Conservation (phyloP, 2,888 invertebrate genomes). For the Mythimna lalbum region DNA sequence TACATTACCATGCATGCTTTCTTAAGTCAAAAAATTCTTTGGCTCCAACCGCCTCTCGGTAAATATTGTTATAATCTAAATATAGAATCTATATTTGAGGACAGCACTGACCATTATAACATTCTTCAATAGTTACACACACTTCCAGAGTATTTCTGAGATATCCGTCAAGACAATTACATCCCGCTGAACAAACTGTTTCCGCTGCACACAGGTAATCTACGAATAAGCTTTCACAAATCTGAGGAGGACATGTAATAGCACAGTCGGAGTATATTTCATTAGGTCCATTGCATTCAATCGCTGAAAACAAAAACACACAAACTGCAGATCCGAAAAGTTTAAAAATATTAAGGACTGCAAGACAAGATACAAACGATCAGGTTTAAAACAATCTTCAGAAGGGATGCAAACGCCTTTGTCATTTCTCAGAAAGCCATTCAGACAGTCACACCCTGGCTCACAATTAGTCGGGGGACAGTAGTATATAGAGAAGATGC, state of each 20-base stretch:
- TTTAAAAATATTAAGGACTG: neutral
- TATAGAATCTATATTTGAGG: neutral
- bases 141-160: conserved; percentile 48
- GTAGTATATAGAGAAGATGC: conserved; percentile 28
- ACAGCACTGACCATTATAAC: conserved; percentile 25
- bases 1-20: neutral
- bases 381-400: conserved; percentile 25
- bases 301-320: conserved; percentile 10
- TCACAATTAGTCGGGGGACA: conserved; percentile 38
- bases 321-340: neutral
- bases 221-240: conserved; percentile 45
- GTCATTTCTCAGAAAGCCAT: conserved; percentile 52
- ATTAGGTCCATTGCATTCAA: conserved; percentile 34
- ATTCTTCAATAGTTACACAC: conserved; percentile 51
- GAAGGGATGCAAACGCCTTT: conserved; percentile 26
- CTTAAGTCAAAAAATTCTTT: neutral
- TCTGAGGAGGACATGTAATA: conserved; percentile 42
- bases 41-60: neutral
- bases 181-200: conserved; percentile 30
- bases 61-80: neutral
- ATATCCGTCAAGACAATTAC: conserved; percentile 49
- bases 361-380: conserved; percentile 27
- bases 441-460: conserved; percentile 59
- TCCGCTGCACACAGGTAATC: neutral
- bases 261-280: conserved; percentile 46